A percentile compares a stretch with the other conserved stretches of the same genome.
Conservation (phyloP, 2,797 vertebrate genomes). For the Zalophus californianus region DNA sequence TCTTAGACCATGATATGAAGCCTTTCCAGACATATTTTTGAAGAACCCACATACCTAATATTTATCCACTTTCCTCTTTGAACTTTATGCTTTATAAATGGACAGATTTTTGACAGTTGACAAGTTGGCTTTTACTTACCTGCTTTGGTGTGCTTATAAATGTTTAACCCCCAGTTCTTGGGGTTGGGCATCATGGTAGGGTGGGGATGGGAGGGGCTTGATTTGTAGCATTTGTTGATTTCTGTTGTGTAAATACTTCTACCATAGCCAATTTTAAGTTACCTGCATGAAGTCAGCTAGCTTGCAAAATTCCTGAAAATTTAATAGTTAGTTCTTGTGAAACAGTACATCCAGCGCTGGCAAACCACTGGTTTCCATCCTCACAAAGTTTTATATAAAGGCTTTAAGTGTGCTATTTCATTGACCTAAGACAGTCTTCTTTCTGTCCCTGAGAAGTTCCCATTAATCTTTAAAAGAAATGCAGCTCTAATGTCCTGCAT, state of each 20-base stretch:
- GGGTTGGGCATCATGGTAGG: background rate
- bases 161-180: background rate
- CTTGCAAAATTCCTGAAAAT: conserved; percentile 27
- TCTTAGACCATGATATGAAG: background rate
- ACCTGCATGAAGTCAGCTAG: background rate
- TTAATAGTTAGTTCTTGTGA: background rate
- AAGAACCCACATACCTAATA: background rate
- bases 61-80: background rate
- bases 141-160: background rate
- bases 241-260: background rate
- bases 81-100: background rate
- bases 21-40: background rate
- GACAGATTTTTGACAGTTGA: background rate
- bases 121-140: background rate
- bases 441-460: background rate
- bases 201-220: background rate
- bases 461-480: background rate
- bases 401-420: background rate
- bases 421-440: background rate
- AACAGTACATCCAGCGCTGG: background rate
- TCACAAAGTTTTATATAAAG: background rate
- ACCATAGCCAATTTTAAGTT: background rate
- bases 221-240: background rate
- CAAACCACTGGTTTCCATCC: background rate
- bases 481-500: background rate